A percentile compares a stretch with the other conserved stretches of the same genome.
These are phyloP conservation scores for Tinea semifulvella DNA, from an alignment of 2,888 invertebrate genomes.

Conservation along the genomic window DNA sequence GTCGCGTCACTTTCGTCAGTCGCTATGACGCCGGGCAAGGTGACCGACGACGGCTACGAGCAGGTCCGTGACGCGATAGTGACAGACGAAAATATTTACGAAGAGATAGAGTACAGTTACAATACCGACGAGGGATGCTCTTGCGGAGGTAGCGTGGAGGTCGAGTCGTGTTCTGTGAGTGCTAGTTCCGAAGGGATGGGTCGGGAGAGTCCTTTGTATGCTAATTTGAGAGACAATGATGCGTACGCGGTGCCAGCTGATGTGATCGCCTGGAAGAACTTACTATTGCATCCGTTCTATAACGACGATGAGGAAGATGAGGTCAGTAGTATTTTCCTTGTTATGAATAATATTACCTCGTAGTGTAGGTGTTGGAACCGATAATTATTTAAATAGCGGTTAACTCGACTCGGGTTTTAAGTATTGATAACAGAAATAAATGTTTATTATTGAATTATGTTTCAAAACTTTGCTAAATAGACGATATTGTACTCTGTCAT, in stretches of 20 bases:
- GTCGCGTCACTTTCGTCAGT: constrained; percentile 34
- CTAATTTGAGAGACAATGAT: constrained; percentile 53
- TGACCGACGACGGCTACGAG: constrained; percentile 57
- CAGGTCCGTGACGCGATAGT: constrained; percentile 51
- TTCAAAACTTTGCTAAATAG: no score
- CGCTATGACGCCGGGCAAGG: constrained; percentile 35
- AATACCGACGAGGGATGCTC: constrained; percentile 57
- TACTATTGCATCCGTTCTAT: constrained; percentile 53
- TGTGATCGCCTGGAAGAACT: constrained; percentile 63
- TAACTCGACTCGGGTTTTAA: no score
- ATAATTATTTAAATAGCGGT: no score
- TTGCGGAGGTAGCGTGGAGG: constrained; percentile 55
- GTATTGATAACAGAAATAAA: no score
- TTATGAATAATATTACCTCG: neutral
- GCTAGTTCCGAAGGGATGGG: constrained; percentile 52
- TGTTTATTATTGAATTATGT: no score
- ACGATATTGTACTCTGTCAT: no score
- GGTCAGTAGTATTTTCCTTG: constrained; percentile 32
- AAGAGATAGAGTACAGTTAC: constrained; percentile 52
- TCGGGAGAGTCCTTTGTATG: constrained; percentile 55
- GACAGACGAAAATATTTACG: constrained; percentile 57
- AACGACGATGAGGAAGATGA: constrained; percentile 66
- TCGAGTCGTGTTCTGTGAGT: constrained; percentile 55
- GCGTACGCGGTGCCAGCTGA: constrained; percentile 58
- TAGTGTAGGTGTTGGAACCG: neutral